Evolutionary conservation across 2,888 invertebrate genomes (phyloP), one percentile per base, ranked within the genome.

Genomic region (Orthosia gothica): DNA sequence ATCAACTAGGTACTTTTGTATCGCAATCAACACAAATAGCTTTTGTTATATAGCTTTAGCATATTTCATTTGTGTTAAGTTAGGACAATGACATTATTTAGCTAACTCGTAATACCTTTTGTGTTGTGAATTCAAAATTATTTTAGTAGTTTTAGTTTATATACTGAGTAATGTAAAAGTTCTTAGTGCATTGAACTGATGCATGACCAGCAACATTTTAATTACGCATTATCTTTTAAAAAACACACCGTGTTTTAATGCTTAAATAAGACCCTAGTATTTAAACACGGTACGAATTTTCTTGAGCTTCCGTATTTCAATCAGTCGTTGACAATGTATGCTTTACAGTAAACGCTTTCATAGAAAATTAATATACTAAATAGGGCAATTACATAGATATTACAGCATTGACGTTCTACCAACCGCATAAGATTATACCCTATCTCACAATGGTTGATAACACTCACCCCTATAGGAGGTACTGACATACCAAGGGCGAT

Each of bases 21-120:
- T 47, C 40, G n/a, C 69, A 40, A 64, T 69, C 13, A 23, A 47
- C 26, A 74, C 58, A 82, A 62, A 72, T 58, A 65, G 26, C 50
- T 70, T 70, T 73, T 80, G 45, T 63, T 69, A 49, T 5, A 16
- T 47, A 12, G 45, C 12, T 20, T 61, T 59, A 74, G 61, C 13
- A 61, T 13, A 68, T 75, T 83, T 40, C 40, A 23, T 58, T 74
- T 69, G 47, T 52, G n/a, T 47, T 63, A n/a, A 2, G 47, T 66
- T 63, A 69, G 49, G 62, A 83, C 74, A 74, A 73, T 74, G 70
- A 65, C n/a, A 68, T 70, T 76, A 68, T 50, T 67, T 47, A 16
- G 69, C 32, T 65, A 20, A n/a, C 49, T 71, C 54, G 40, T 54
- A 62, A 32, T 68, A 26, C 7, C 47, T 61, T 77, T 74, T 77